phyloP scores from a whole-genome alignment of 2,797 vertebrate species.

The Gymnothorax javanicus region DNA sequence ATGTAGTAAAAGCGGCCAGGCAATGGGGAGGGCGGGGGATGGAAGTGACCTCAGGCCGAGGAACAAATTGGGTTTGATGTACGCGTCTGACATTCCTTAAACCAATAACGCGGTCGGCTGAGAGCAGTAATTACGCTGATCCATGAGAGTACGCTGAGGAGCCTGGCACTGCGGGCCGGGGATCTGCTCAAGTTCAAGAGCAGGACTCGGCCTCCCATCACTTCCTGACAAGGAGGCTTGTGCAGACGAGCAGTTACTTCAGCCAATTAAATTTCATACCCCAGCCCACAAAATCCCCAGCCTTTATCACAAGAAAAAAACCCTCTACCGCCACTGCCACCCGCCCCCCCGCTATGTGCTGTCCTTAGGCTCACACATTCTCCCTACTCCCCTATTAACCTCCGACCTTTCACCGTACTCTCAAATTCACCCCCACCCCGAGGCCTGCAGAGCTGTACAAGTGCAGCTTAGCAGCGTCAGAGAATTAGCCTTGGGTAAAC shows the following conservation, averaged over 20 bases:
- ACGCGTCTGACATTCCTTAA: constrained; percentile 80
- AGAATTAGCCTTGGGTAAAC: constrained; percentile 9
- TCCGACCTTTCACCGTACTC: constrained; percentile 5
- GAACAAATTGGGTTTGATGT: constrained; percentile 78
- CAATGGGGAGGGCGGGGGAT: too few species aligned
- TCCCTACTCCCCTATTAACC: constrained; percentile 34
- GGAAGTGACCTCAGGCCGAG: constrained; percentile 10
- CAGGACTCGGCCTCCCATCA: constrained; percentile 20
- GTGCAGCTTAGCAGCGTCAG: not conserved
- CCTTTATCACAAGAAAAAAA: constrained; percentile 41
- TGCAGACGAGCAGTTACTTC: constrained; percentile 40
- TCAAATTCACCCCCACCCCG: not conserved
- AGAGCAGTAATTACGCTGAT: constrained; percentile 74
- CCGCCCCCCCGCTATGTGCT: not conserved
- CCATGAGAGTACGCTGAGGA: constrained; percentile 55
- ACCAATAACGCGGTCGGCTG: constrained; percentile 76
- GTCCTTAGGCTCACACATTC: constrained; percentile 21
- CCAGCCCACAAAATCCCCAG: constrained; percentile 31
- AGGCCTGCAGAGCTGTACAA: not conserved
- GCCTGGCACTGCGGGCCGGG: constrained; percentile 35
- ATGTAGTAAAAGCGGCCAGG: too few species aligned
- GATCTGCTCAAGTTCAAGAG: constrained; percentile 37
- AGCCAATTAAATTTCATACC: constrained; percentile 37
- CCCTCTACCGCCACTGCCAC: not conserved
- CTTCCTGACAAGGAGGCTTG: constrained; percentile 43